phyloP scores from a whole-genome alignment of 2,888 invertebrate genomes.

The Dryobota labecula region DNA sequence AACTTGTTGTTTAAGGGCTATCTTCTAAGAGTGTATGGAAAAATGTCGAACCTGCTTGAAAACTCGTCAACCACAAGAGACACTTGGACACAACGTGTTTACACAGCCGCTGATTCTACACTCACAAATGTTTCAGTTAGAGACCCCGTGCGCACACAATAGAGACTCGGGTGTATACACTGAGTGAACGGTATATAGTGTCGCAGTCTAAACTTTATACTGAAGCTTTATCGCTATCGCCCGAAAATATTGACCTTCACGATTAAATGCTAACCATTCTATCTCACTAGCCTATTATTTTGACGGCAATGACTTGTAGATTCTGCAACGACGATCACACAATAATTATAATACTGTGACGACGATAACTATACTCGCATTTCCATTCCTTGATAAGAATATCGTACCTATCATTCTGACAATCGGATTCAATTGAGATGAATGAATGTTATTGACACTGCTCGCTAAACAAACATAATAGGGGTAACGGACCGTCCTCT shows the following conservation, averaged over 20 bases:
- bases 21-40: neutral
- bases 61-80: neutral
- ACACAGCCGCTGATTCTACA: neutral
- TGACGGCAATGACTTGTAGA: slow-evolving; percentile 11
- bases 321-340: neutral
- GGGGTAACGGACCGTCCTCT: too few relatives aligned
- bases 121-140: neutral
- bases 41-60: neutral
- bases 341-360: neutral
- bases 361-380: neutral
- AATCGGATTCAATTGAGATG: neutral
- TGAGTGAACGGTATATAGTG: neutral
- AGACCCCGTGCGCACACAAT: neutral
- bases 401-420: neutral
- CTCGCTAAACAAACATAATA: too few relatives aligned
- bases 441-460: neutral
- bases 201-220: neutral
- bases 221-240: neutral
- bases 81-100: neutral
- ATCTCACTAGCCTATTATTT: slow-evolving; percentile 2
- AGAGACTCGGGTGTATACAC: neutral
- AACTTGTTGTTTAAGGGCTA: neutral
- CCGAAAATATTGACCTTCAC: slow-evolving; percentile 22
- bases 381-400: slow-evolving; percentile 16
- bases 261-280: slow-evolving; percentile 5